Percentiles rank a stretch among this genome's conserved stretches.
phyloP scores from a whole-genome alignment of 1,140 invertebrate species.

The Drosophila repletoides region DNA sequence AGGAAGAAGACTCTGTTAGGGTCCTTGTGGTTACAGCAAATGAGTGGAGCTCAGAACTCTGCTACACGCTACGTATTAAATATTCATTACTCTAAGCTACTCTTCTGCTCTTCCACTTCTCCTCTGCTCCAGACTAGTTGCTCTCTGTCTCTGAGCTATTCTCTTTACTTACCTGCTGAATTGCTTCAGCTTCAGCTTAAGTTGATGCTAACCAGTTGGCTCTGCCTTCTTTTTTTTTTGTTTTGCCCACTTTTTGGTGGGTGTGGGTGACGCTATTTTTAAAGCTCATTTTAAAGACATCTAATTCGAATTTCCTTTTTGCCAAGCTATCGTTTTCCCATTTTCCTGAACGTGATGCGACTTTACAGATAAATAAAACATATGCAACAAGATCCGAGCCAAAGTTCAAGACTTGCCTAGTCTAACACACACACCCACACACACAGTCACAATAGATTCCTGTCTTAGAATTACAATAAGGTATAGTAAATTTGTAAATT shows the following conservation, averaged over 20 bases:
- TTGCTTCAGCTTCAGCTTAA: no score
- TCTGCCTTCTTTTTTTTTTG: no score
- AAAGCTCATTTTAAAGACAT: conserved; percentile 79
- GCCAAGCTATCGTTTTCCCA: conserved; percentile 62
- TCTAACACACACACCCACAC: not conserved
- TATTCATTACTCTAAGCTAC: conserved; percentile 77
- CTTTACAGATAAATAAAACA: conserved; percentile 52
- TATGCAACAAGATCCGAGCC: conserved; percentile 42
- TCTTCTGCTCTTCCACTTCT: no score
- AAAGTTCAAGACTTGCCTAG: conserved; percentile 8
- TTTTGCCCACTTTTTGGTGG: no score
- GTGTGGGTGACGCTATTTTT: conserved; percentile 25
- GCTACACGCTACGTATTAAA: conserved; percentile 61
- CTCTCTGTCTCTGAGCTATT: not conserved
- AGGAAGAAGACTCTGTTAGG: not conserved
- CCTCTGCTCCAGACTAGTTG: no score
- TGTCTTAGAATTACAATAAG: no score
- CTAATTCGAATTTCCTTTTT: conserved; percentile 69
- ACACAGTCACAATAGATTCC: conserved; percentile 2
- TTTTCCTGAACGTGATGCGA: conserved; percentile 69
- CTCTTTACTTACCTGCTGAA: no score
- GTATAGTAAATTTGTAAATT: no score
- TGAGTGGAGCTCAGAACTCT: conserved; percentile 49
- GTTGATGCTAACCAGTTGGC: no score
- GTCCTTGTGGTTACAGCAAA: conserved; percentile 60